phyloP scores from a whole-genome alignment of 2,888 invertebrate species.

The Ornithoptera alexandrae region DNA sequence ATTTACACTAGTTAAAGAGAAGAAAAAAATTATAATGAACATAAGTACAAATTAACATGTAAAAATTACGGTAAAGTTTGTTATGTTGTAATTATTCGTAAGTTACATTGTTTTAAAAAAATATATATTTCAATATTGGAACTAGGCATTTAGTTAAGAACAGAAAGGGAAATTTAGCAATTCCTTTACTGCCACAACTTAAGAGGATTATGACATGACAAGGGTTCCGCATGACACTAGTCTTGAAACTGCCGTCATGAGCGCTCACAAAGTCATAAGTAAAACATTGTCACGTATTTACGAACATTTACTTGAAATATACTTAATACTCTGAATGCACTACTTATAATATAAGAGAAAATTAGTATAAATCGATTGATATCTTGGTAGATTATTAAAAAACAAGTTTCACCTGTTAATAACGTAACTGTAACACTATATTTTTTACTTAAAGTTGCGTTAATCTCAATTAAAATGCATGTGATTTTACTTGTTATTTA shows the following conservation, averaged over 20 bases:
- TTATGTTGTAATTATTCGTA: not conserved
- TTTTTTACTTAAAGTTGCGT: not conserved
- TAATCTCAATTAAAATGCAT: slow-evolving; percentile 1
- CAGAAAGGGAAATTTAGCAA: slow-evolving; percentile 37
- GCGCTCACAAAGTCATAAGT: slow-evolving; percentile 39
- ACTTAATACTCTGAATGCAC: not conserved
- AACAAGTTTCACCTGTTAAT: too few species aligned
- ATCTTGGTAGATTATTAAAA: too few species aligned
- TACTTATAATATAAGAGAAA: not conserved
- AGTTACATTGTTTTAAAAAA: not conserved
- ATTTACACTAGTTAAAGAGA: too few species aligned
- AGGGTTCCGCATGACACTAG: slow-evolving; percentile 55
- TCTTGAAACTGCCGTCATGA: slow-evolving; percentile 50
- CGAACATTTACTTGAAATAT: slow-evolving; percentile 21
- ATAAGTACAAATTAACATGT: too few species aligned
- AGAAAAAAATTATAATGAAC: too few species aligned
- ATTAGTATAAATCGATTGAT: too few species aligned
- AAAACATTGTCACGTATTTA: slow-evolving; percentile 39
- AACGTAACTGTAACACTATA: not conserved
- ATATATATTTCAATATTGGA: slow-evolving; percentile 7
- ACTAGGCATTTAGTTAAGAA: slow-evolving; percentile 22
- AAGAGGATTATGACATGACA: slow-evolving; percentile 64
- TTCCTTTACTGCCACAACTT: slow-evolving; percentile 53
- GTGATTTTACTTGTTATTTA: slow-evolving; percentile 20
- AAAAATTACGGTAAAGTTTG: not conserved